Evolutionary conservation across 2,113 vertebrate genomes (phyloP), one percentile per base, ranked within the genome.

Genomic region (Cololabis saira): DNA sequence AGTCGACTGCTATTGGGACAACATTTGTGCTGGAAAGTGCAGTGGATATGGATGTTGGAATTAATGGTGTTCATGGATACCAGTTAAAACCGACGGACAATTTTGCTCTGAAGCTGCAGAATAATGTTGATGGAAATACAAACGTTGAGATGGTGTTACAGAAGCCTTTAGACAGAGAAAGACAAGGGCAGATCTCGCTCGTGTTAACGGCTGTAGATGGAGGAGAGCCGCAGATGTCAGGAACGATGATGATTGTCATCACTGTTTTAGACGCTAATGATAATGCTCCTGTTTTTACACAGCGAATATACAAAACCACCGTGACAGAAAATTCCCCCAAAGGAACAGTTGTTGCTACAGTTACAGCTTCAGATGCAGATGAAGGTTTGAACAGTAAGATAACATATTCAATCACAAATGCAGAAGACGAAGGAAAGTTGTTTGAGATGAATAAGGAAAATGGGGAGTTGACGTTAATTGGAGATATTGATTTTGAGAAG

Each of bases 1-100:
- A 95, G 42, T 90, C 83, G 0, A 72, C 92, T 4, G 21, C 69
- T 0, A 41, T 0, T 0, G 94, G 93, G 7, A 64, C 89, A 0
- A 91, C 80, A 52, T 94, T 95, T 17, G 57, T 85, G 3, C 30
- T 95, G 4, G 90, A 94, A 0, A 0, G 61, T 21, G 94, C 90
- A 0, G 66, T 85, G 0, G 94, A 95, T 83, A 57, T 78, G 12
- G 94, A 95, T 37, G 76, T 92, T 1, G 93, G 92, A 7, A 27
- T 33, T 0, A 95, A 95, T 30, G 65, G 58, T 13, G 59, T 95
- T 1, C 73, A 90, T 17, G 89, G 63, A 41, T 95, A 95, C 42
- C 16, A 37, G 0, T 41, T 79, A 17, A 89, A 85, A 12, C 78
- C 88, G 1, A 87, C 66, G 0, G 82, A 92, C 24, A 57, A 91